phyloP scores from a whole-genome alignment of 1,140 invertebrate genomes.

The Globodera rostochiensis region DNA sequence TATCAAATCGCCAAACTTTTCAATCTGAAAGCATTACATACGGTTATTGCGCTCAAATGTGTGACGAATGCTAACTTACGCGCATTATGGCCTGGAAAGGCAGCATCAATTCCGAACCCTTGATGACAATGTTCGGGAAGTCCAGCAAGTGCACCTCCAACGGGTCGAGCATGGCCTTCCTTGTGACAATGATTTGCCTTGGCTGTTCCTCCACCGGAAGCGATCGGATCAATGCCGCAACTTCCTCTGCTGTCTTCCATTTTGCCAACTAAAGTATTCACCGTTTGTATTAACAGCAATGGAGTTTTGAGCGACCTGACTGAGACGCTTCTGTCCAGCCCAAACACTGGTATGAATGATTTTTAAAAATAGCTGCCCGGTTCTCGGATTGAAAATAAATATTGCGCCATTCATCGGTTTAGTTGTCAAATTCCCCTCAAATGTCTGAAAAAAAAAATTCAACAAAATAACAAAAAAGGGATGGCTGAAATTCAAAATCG shows the following conservation, averaged over 20 bases:
- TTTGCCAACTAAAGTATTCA: conserved; percentile 79
- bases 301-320: conserved; percentile 66
- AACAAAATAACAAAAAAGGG: conserved; percentile 22
- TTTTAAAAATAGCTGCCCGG: conserved; percentile 98
- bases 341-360: conserved; percentile 99
- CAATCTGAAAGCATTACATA: conserved; percentile 71
- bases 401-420: conserved; percentile 99
- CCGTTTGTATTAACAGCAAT: neutral
- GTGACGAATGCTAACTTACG: conserved; percentile 71
- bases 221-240: conserved; percentile 96
- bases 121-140: conserved; percentile 99
- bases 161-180: conserved; percentile 99
- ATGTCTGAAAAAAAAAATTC: conserved; percentile 74
- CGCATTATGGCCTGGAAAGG: conserved; percentile 95
- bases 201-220: conserved; percentile 99
- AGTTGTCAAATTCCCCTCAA: conserved; percentile 98
- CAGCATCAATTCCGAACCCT: conserved; percentile 95
- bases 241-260: conserved; percentile 99
- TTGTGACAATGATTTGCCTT: conserved; percentile 98
- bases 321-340: conserved; percentile 81
- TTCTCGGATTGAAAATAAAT: conserved; percentile 98
- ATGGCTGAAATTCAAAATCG: conserved; percentile 74
- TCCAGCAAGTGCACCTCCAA: conserved; percentile 97
- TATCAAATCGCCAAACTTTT: conserved; percentile 98
- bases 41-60: conserved; percentile 23